Evolutionary conservation across 2,797 vertebrate species (phyloP).

Genomic region (Columba guinea): DNA sequence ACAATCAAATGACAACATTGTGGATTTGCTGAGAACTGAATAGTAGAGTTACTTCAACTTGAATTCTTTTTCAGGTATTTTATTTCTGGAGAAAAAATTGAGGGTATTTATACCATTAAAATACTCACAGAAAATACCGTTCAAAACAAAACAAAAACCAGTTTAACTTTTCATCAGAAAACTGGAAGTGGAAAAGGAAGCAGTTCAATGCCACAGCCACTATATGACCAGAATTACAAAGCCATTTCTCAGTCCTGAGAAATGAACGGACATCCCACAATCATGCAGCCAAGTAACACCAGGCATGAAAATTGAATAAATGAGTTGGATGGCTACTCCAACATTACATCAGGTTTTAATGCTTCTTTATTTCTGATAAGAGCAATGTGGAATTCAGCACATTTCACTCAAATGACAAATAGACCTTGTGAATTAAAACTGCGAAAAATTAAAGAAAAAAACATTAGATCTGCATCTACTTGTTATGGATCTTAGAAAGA

Average conservation of each 20-base stretch:
- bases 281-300: not conserved
- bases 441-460: not conserved
- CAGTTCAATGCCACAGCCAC: not conserved
- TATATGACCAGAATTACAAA: not conserved
- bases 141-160: not conserved
- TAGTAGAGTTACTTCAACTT: not conserved
- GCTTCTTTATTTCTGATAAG: not conserved
- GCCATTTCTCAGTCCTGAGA: not conserved
- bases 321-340: not conserved
- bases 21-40: not conserved
- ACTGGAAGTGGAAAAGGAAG: not conserved
- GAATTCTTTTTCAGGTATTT: not conserved
- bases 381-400: not conserved
- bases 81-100: not conserved
- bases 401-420: not conserved
- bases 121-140: not conserved
- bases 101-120: accelerated
- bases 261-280: not conserved
- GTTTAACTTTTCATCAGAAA: not conserved
- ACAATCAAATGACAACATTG: accelerated
- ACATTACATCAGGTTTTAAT: not conserved
- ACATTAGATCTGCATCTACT: accelerated
- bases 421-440: not conserved
- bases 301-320: not conserved
- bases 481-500: not conserved